These are phyloP conservation scores for Myotis lucifugus DNA, from an alignment of 2,113 vertebrate species.

Conservation along the genomic window DNA sequence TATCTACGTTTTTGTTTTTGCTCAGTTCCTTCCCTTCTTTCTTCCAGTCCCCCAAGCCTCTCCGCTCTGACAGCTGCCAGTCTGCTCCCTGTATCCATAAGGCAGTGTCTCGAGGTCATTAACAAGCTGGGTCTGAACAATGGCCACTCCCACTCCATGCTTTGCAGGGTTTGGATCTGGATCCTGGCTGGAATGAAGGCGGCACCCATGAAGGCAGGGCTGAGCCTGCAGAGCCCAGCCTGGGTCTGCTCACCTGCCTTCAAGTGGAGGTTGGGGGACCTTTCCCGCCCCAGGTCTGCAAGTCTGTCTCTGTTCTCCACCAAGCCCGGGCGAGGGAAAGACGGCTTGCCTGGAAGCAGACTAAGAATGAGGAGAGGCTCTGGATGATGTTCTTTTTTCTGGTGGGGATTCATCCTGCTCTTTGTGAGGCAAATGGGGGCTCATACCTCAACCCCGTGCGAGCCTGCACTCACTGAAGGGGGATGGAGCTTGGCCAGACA, in stretches of 20 bases:
- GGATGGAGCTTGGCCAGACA: too few relatives aligned
- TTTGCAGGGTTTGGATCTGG: not conserved
- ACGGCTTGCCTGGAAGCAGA: not conserved
- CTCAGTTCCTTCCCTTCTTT: not conserved
- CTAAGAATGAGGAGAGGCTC: not conserved
- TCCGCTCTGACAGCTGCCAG: not conserved
- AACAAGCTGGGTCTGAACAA: not conserved
- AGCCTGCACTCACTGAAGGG: not conserved
- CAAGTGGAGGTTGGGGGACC: not conserved
- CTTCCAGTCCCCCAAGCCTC: not conserved
- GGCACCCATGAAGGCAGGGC: not conserved
- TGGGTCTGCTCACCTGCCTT: not conserved
- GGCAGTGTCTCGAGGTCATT: not conserved
- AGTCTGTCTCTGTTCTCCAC: not conserved
- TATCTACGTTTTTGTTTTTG: not conserved
- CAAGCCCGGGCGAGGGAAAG: too few relatives aligned
- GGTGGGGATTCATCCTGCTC: not conserved
- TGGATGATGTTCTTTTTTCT: not conserved
- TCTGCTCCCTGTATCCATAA: not conserved
- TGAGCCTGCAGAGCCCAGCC: not conserved
- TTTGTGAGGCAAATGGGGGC: not conserved
- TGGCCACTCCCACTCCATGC: not conserved
- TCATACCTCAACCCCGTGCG: too few relatives aligned
- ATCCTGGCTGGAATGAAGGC: not conserved
- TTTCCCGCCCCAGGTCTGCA: not conserved